These are phyloP conservation scores for Drosophila kanekoi DNA, from an alignment of 2,888 invertebrate genomes.

Conservation along the genomic window DNA sequence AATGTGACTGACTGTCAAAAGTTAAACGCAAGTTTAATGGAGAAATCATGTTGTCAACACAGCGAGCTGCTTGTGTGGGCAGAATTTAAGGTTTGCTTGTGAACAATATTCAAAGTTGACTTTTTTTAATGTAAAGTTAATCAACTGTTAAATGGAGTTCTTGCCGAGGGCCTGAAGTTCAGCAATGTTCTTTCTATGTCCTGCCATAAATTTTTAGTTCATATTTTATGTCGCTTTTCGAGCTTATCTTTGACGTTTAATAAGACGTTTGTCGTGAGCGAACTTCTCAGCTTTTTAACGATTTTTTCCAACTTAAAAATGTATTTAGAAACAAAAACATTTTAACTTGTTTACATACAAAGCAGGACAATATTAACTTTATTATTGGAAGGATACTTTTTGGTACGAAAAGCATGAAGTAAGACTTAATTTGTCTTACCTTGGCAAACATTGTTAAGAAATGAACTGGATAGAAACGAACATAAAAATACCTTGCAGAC, in stretches of 20 bases:
- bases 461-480: no score
- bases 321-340: no score
- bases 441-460: no score
- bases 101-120: constrained; percentile 2
- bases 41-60: constrained; percentile 15
- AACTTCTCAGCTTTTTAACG: neutral
- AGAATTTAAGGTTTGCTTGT: neutral
- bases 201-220: neutral
- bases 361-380: no score
- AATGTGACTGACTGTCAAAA: constrained; percentile 9
- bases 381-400: no score
- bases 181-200: neutral
- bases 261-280: neutral
- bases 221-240: neutral
- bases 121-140: constrained; percentile 14
- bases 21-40: constrained; percentile 21
- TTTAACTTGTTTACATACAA: no score
- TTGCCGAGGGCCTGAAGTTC: neutral
- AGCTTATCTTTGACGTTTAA: neutral
- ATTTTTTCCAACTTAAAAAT: no score
- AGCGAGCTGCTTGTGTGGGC: neutral
- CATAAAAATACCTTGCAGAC: no score
- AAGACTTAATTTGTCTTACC: no score
- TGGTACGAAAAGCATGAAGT: no score
- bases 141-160: constrained; percentile 24